Conservation (phyloP, 2,113 vertebrate species). For the Toxotes chatareus region DNA sequence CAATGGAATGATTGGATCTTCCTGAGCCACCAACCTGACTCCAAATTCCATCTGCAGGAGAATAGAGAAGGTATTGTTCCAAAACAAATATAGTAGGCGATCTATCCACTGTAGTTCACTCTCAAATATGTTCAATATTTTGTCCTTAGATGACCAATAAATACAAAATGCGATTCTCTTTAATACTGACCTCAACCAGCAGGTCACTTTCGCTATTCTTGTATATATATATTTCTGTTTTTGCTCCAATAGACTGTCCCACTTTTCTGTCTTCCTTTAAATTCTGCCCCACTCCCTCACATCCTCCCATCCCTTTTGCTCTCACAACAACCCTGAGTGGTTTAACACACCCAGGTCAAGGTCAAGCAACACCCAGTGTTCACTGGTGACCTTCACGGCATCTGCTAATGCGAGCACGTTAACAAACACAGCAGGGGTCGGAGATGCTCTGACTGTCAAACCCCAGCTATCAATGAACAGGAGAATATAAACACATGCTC, state of each 20-base stretch:
- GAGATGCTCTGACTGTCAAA: conserved; percentile 35
- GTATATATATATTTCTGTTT: conserved; percentile 9
- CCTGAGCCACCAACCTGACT: conserved; percentile 63
- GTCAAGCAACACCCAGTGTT: conserved; percentile 71
- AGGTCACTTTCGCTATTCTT: conserved; percentile 4
- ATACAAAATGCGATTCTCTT: conserved; percentile 18
- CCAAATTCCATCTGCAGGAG: conserved; percentile 66
- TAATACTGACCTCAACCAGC: conserved; percentile 28
- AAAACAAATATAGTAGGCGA: conserved; percentile 61
- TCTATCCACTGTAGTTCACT: conserved; percentile 32
- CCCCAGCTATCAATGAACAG: conserved; percentile 6
- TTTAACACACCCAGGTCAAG: conserved; percentile 73
- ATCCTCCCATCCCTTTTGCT: conserved; percentile 28
- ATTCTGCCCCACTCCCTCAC: conserved; percentile 13
- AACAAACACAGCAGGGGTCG: conserved; percentile 48
- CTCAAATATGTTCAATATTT: conserved; percentile 18
- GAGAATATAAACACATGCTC: neutral
- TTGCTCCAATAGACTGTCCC: neutral
- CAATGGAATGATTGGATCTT: conserved; percentile 76
- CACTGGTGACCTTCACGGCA: conserved; percentile 60
- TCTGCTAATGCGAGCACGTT: conserved; percentile 58
- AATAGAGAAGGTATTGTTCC: conserved; percentile 65
- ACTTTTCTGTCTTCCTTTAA: conserved; percentile 19
- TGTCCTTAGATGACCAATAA: conserved; percentile 34
- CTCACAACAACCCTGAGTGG: conserved; percentile 55